Evolutionary conservation across 2,797 vertebrate species (phyloP).

Genomic region (Liparis tanakae): DNA sequence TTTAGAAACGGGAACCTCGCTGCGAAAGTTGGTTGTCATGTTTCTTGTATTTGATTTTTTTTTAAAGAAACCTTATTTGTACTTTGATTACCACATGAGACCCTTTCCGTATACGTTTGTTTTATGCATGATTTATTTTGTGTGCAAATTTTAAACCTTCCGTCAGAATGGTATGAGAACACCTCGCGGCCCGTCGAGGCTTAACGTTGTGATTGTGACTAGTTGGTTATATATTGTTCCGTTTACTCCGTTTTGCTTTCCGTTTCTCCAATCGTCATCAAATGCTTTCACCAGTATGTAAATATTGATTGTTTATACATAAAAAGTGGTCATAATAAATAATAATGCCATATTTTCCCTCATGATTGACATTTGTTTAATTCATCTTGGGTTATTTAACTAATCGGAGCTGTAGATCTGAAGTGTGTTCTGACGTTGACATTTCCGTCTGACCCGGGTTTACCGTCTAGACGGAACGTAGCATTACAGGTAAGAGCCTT

Average conservation of each 20-base stretch:
- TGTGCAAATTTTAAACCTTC: slow-evolving; percentile 59
- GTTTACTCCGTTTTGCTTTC: slow-evolving; percentile 59
- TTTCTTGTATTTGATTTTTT: slow-evolving; percentile 57
- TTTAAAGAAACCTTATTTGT: slow-evolving; percentile 52
- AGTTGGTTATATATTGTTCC: slow-evolving; percentile 58
- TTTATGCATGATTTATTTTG: slow-evolving; percentile 61
- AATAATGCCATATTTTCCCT: slow-evolving; percentile 61
- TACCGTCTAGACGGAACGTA: slow-evolving; percentile 61
- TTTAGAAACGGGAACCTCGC: slow-evolving; percentile 25
- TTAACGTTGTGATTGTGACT: slow-evolving; percentile 67
- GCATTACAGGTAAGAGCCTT: slow-evolving; percentile 81
- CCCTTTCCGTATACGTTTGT: slow-evolving; percentile 56
- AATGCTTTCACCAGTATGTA: slow-evolving; percentile 68
- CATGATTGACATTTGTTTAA: slow-evolving; percentile 25
- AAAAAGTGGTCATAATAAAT: slow-evolving; percentile 73
- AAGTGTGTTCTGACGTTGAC: slow-evolving; percentile 40
- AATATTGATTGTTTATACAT: slow-evolving; percentile 80
- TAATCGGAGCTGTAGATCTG: slow-evolving; percentile 5
- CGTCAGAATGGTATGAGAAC: slow-evolving; percentile 15
- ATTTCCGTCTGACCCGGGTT: slow-evolving; percentile 51
- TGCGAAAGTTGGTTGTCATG: slow-evolving; percentile 29
- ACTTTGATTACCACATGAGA: slow-evolving; percentile 49
- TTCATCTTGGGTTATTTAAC: not conserved
- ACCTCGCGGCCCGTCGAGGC: slow-evolving; percentile 23
- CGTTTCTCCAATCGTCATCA: slow-evolving; percentile 47